Evolutionary conservation across 2,888 invertebrate genomes (phyloP).

Genomic region (Craniophora ligustri): DNA sequence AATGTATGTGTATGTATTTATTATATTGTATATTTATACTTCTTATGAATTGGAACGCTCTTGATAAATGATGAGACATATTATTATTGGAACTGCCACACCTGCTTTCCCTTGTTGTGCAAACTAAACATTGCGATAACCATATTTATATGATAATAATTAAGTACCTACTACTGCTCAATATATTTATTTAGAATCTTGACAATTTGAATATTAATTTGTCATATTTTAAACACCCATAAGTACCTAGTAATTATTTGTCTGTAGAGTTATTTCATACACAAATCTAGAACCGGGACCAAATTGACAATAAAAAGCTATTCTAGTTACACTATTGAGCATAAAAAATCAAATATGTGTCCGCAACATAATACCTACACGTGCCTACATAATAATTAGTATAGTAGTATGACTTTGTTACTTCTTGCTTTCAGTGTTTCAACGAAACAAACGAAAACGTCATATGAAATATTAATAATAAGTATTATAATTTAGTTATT

Average conservation of each 20-base stretch:
- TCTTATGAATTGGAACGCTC: conserved; percentile 2
- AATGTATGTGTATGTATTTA: too few relatives aligned
- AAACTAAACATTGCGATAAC: not conserved
- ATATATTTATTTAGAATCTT: too few relatives aligned
- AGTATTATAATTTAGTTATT: too few relatives aligned
- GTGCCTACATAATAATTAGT: not conserved
- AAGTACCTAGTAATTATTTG: too few relatives aligned
- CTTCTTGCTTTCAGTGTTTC: not conserved
- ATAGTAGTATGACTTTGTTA: not conserved
- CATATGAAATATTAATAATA: too few relatives aligned
- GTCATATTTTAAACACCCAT: too few relatives aligned
- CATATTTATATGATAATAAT: not conserved
- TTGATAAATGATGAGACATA: conserved; percentile 1
- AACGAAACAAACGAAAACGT: not conserved
- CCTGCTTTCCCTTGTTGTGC: conserved; percentile 5
- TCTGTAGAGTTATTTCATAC: too few relatives aligned
- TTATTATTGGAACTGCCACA: not conserved
- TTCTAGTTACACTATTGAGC: conserved; percentile 2
- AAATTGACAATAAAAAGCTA: not conserved
- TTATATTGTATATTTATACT: not conserved
- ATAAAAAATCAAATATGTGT: conserved; percentile 12
- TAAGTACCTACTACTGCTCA: too few relatives aligned
- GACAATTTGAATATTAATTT: too few relatives aligned
- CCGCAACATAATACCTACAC: not conserved
- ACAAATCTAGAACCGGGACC: not conserved